Conservation (phyloP, 1,140 invertebrate species). For the Medauroidea extradentata region DNA sequence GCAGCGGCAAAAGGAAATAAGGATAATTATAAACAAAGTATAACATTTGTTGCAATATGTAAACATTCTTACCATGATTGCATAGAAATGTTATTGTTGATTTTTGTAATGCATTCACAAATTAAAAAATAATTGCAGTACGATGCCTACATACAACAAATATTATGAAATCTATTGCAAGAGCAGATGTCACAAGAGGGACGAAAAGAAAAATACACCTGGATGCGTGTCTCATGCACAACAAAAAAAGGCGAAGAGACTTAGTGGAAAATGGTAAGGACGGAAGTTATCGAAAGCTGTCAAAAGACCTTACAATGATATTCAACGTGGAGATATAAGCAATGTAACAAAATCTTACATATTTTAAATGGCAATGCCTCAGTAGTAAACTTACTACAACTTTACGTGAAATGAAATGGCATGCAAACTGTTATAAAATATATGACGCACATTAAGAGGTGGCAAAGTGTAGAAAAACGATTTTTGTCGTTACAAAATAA, state of each 20-base stretch:
- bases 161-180: no score
- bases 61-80: no score
- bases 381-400: neutral
- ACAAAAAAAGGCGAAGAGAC: neutral
- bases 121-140: slow-evolving; percentile 13
- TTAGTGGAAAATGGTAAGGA: neutral
- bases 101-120: no score
- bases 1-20: no score
- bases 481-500: neutral
- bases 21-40: no score
- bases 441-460: no score
- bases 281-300: neutral
- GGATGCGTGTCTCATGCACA: no score
- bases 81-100: no score
- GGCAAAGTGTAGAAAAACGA: neutral
- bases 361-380: neutral
- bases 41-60: no score
- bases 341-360: neutral
- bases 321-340: neutral
- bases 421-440: slow-evolving; percentile 5
- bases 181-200: no score
- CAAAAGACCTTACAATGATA: neutral
- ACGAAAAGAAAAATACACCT: no score
- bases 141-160: no score
- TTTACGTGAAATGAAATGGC: neutral